These are phyloP conservation scores for Pedionomus torquatus DNA, from an alignment of 2,113 vertebrate genomes.

Conservation along the genomic window DNA sequence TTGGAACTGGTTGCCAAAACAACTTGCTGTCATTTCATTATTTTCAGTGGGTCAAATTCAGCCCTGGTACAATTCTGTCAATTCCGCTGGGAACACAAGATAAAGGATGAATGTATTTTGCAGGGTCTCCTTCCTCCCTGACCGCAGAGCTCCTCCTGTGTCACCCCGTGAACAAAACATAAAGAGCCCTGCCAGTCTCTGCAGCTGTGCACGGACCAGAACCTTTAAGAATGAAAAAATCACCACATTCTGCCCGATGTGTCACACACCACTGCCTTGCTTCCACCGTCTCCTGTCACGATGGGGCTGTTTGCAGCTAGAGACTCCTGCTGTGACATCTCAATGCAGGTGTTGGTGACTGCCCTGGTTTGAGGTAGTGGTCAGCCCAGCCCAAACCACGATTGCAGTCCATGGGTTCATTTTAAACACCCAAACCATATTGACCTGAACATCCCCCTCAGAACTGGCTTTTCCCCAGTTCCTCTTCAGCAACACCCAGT, in stretches of 20 bases:
- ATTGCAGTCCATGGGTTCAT: neutral
- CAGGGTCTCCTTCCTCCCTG: neutral
- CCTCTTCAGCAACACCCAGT: neutral
- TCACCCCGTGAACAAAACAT: neutral
- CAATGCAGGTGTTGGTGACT: accelerated
- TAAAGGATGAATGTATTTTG: neutral
- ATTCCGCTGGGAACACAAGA: neutral
- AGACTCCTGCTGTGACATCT: neutral
- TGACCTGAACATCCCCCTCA: neutral
- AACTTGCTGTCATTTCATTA: neutral
- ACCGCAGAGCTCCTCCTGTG: neutral
- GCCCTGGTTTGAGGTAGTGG: neutral
- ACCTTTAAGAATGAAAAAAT: neutral
- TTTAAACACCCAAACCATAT: neutral
- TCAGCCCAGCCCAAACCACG: neutral
- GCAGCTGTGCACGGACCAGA: neutral
- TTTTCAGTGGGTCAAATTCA: neutral
- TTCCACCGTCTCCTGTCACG: neutral
- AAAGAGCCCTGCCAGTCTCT: neutral
- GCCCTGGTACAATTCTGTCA: neutral
- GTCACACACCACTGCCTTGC: neutral
- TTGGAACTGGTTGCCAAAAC: neutral
- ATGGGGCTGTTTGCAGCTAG: neutral
- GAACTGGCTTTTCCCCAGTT: neutral
- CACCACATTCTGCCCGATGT: neutral